Evolutionary conservation across 2,888 invertebrate species (phyloP), one percentile per base, ranked within the genome.

Genomic region (Callosobruchus maculatus): DNA sequence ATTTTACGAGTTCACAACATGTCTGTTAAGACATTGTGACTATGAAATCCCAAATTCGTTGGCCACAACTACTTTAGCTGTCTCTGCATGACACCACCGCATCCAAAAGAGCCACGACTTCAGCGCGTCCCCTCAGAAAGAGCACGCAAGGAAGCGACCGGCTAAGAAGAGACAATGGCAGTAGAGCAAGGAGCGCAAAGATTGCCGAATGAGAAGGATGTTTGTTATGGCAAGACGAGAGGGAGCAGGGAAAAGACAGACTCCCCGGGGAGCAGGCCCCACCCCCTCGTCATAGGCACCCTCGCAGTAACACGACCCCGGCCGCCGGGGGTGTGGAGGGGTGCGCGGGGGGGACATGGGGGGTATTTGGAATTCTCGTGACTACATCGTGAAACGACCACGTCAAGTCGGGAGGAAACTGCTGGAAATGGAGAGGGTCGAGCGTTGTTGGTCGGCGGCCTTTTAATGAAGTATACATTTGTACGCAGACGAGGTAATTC

Each of bases 241-340:
- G 85, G 84, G 85, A 85, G 84, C 83, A 84, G 83, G 84, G 89
- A 90, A 90, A 90, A 89, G 90, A 90, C 86, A 90, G 90, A 90
- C 90, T 90, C 91, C 90, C 91, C 82, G 79, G 90, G 89, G 91
- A 84, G 78, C 73, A 67, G 67, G 73, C 76, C 75, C 78, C 78
- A 77, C 78, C 88, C 87, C 88, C 88, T 87, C 68, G 22, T 68
- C 68, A 21, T 22, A 21, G 68, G 21, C 68, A 68, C 21, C 68
- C 68, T 68, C 22, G 68, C 68, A 86, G 68, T 68, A 21, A 68
- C 68, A 13, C 3, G 20, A 67, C 20, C n/a, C 20, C n/a, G 67
- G 20, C 67, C n/a, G n/a, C n/a, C 2, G 9, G 20, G 67, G n/a
- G 67, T 2, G 4, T 9, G 67, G 4, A 9, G 68, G 68, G 68